These are phyloP conservation scores for Ptychoptera contaminata DNA, from an alignment of 2,888 invertebrate genomes.

Conservation along the genomic window DNA sequence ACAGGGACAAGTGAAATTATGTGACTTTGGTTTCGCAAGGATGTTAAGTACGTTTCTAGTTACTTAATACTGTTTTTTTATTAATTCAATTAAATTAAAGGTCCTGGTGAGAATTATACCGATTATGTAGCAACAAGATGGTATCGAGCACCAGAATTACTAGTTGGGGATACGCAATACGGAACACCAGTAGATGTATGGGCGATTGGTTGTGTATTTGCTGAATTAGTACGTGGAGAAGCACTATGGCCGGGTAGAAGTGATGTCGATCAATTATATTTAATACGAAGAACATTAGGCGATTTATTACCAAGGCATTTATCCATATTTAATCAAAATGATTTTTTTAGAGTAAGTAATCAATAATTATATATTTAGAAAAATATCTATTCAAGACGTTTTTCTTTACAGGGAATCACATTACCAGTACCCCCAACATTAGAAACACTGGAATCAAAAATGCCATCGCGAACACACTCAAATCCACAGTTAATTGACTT, in stretches of 20 bases:
- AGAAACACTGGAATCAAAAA: slow-evolving; percentile 71
- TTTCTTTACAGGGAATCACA: slow-evolving; percentile 47
- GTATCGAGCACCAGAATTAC: slow-evolving; percentile 93
- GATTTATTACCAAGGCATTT: slow-evolving; percentile 88
- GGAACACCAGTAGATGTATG: slow-evolving; percentile 88
- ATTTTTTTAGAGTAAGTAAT: slow-evolving; percentile 54
- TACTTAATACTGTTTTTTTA: neutral
- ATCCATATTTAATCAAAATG: slow-evolving; percentile 90
- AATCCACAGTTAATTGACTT: slow-evolving; percentile 64
- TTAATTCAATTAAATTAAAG: slow-evolving; percentile 19
- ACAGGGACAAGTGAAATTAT: slow-evolving; percentile 88
- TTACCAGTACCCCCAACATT: slow-evolving; percentile 80
- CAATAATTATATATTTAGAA: neutral
- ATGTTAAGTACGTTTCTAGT: slow-evolving; percentile 55
- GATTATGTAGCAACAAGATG: slow-evolving; percentile 98
- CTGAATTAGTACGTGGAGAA: slow-evolving; percentile 75
- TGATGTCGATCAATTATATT: slow-evolving; percentile 93
- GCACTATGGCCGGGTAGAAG: slow-evolving; percentile 98
- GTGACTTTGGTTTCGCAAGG: slow-evolving; percentile 95
- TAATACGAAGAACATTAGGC: slow-evolving; percentile 87
- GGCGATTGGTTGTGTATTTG: slow-evolving; percentile 91
- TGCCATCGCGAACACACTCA: slow-evolving; percentile 54
- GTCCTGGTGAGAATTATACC: slow-evolving; percentile 94
- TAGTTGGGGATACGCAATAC: slow-evolving; percentile 92
- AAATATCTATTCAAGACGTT: neutral